Evolutionary conservation across 1,140 invertebrate species (phyloP).

Genomic region (Sweltsa coloradensis): DNA sequence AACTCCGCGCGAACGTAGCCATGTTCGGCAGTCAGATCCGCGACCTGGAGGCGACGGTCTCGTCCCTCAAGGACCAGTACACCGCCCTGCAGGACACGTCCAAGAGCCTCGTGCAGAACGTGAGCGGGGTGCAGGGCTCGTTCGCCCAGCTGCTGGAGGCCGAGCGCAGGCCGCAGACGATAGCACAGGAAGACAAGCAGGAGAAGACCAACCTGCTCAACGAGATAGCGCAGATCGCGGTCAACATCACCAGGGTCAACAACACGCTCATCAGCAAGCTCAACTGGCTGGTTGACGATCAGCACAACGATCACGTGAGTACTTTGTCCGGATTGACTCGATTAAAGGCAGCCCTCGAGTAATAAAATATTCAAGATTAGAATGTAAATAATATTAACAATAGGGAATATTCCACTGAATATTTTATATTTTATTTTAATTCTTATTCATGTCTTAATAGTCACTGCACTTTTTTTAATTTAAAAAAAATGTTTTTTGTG

Average conservation of each 20-base stretch:
- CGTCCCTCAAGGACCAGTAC: constrained; percentile 28
- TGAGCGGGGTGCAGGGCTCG: constrained; percentile 16
- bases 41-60: constrained; percentile 29
- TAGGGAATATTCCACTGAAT: too few relatives aligned
- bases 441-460: too few relatives aligned
- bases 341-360: too few relatives aligned
- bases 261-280: constrained; percentile 31
- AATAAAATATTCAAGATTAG: too few relatives aligned
- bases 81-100: constrained; percentile 27
- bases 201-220: constrained; percentile 29
- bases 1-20: constrained; percentile 39
- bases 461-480: too few relatives aligned
- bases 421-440: too few relatives aligned
- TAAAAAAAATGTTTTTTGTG: too few relatives aligned
- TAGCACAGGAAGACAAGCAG: constrained; percentile 23
- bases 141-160: background rate
- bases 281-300: constrained; percentile 32
- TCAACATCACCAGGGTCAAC: constrained; percentile 31
- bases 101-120: constrained; percentile 27
- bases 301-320: constrained; percentile 34
- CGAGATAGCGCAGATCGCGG: constrained; percentile 25
- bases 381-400: too few relatives aligned
- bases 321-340: too few relatives aligned
- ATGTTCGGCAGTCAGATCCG: constrained; percentile 41
- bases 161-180: too few relatives aligned